phyloP scores from a whole-genome alignment of 92 coral and sea anemone species.

The Umimayanthus kanabou region DNA sequence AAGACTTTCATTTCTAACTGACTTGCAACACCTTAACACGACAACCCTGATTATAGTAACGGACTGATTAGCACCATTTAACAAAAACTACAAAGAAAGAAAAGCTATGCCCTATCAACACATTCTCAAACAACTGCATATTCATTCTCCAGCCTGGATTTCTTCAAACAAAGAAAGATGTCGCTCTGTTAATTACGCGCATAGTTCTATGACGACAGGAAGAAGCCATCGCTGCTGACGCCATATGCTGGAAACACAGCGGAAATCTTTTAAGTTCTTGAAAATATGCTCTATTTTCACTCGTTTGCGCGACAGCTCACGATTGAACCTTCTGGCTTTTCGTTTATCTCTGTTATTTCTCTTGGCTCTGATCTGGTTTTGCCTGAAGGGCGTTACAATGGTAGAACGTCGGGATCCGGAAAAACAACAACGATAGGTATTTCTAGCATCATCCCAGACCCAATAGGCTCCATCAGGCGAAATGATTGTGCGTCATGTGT shows the following conservation, averaged over 20 bases:
- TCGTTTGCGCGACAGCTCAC: not conserved
- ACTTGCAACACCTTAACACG: not conserved
- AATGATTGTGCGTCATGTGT: slow-evolving; percentile 41
- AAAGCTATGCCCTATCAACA: not conserved
- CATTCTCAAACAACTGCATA: not conserved
- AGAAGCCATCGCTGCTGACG: not conserved
- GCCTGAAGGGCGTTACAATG: not conserved
- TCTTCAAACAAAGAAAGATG: not conserved
- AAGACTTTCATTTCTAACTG: too few species aligned
- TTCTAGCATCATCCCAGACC: slow-evolving; percentile 11
- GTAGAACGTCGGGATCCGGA: not conserved
- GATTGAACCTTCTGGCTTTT: not conserved
- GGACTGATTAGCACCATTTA: not conserved
- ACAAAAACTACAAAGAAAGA: not conserved
- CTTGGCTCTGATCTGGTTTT: not conserved
- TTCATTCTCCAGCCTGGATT: not conserved
- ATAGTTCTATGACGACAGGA: not conserved
- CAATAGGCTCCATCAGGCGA: slow-evolving; percentile 42
- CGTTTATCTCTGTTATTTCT: slow-evolving; percentile 3
- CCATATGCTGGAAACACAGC: not conserved
- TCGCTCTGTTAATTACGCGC: not conserved
- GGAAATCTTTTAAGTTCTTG: not conserved
- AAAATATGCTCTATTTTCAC: too few species aligned
- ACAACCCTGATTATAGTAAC: not conserved
- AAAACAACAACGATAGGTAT: slow-evolving; percentile 22